phyloP scores from a whole-genome alignment of 1,140 invertebrate species.

The Anagrus nilaparvatae region DNA sequence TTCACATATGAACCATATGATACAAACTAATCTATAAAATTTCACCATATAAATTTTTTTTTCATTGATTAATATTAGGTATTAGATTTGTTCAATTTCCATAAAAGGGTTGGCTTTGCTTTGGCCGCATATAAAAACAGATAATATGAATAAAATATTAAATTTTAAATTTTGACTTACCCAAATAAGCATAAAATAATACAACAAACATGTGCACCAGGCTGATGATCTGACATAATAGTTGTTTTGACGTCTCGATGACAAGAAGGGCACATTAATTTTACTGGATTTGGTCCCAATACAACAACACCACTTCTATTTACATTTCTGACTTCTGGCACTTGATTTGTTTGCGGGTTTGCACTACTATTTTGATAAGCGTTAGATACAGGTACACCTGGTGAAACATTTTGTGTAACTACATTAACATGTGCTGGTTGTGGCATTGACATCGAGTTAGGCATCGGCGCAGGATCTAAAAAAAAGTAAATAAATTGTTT shows the following conservation, averaged over 20 bases:
- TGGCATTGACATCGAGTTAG: constrained; percentile 19
- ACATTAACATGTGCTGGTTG: constrained; percentile 1
- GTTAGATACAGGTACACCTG: constrained; percentile 10
- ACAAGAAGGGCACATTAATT: constrained; percentile 37
- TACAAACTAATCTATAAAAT: too few species aligned
- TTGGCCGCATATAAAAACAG: too few species aligned
- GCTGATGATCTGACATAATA: constrained; percentile 37
- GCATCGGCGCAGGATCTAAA: constrained; percentile 24
- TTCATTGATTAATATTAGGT: too few species aligned
- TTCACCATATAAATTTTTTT: too few species aligned
- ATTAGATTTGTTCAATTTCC: too few species aligned
- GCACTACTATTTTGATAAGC: not conserved
- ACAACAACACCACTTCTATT: too few species aligned
- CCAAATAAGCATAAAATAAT: constrained; percentile 38
- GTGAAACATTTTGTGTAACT: constrained; percentile 10
- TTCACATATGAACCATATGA: too few species aligned
- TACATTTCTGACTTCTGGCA: not conserved
- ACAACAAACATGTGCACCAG: constrained; percentile 37
- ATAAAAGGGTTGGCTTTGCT: too few species aligned
- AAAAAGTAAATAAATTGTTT: too few species aligned
- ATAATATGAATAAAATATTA: constrained; percentile 1
- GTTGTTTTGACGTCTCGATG: constrained; percentile 35
- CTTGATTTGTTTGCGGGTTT: not conserved
- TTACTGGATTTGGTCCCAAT: constrained; percentile 29
- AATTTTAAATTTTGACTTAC: constrained; percentile 27